Percentiles rank a stretch among this genome's conserved stretches.
Evolutionary conservation across 2,888 invertebrate species (phyloP).

Genomic region (Ectropis crepuscularia): DNA sequence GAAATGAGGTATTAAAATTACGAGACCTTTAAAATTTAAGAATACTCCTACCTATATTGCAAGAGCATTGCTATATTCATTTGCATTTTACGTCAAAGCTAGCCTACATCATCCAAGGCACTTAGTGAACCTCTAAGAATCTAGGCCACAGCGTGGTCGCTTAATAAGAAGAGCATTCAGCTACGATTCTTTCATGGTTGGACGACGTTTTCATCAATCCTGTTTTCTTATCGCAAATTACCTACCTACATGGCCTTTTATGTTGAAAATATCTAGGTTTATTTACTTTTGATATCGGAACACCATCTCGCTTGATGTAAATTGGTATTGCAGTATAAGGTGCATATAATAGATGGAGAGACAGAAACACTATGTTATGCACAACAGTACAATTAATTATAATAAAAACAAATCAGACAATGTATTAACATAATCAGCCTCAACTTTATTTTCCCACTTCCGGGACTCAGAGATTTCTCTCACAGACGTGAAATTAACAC

Average conservation of each 20-base stretch:
- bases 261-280: no score
- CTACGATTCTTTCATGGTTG: constrained; percentile 22
- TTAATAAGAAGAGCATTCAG: constrained; percentile 17
- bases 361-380: no score
- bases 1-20: not conserved
- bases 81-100: constrained; percentile 26
- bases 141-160: constrained; percentile 30
- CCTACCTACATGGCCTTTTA: constrained; percentile 15
- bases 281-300: no score
- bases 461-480: no score
- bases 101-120: constrained; percentile 28
- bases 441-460: no score
- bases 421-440: no score
- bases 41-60: not conserved
- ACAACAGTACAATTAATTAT: no score
- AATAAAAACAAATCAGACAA: no score
- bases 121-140: constrained; percentile 36
- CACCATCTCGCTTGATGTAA: no score
- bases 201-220: constrained; percentile 25
- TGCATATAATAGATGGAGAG: no score
- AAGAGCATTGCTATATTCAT: not conserved
- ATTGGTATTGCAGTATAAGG: no score
- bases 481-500: no score
- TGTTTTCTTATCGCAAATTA: not conserved
- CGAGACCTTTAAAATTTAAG: not conserved